Evolutionary conservation across 2,888 invertebrate species (phyloP).

Genomic region (Chironomus tentans): DNA sequence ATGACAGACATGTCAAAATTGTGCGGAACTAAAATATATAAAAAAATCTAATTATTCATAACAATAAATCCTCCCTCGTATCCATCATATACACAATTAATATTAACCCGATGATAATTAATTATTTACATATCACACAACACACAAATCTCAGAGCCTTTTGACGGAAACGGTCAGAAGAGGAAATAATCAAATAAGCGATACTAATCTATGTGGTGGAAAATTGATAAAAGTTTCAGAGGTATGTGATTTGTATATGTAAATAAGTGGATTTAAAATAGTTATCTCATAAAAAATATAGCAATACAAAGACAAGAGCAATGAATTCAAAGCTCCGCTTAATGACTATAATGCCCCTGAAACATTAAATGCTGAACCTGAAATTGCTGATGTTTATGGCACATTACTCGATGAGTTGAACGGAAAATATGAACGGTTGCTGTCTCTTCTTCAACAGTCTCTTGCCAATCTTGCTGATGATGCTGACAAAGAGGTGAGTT

Average conservation of each 20-base stretch:
- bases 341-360: background rate
- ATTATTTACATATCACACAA: conserved; percentile 19
- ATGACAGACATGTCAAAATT: background rate
- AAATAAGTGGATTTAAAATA: background rate
- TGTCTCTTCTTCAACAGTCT: conserved; percentile 12
- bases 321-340: conserved; percentile 10
- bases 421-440: conserved; percentile 11
- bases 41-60: background rate
- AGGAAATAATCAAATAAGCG: conserved; percentile 27
- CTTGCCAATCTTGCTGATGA: background rate
- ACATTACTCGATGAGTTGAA: conserved; percentile 15
- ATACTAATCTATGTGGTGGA: conserved; percentile 23
- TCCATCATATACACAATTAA: background rate
- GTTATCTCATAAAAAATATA: background rate
- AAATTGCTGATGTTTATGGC: conserved; percentile 14
- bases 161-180: conserved; percentile 21
- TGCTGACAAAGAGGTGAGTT: conserved; percentile 18
- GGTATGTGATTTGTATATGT: conserved; percentile 8
- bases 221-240: conserved; percentile 26
- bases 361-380: background rate
- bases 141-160: conserved; percentile 18
- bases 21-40: background rate
- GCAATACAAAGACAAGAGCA: conserved; percentile 2
- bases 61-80: background rate
- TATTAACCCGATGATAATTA: background rate